A percentile compares a stretch with the other conserved stretches of the same genome.
These are phyloP conservation scores for Sparus aurata DNA, from an alignment of 2,797 vertebrate species.

Conservation along the genomic window DNA sequence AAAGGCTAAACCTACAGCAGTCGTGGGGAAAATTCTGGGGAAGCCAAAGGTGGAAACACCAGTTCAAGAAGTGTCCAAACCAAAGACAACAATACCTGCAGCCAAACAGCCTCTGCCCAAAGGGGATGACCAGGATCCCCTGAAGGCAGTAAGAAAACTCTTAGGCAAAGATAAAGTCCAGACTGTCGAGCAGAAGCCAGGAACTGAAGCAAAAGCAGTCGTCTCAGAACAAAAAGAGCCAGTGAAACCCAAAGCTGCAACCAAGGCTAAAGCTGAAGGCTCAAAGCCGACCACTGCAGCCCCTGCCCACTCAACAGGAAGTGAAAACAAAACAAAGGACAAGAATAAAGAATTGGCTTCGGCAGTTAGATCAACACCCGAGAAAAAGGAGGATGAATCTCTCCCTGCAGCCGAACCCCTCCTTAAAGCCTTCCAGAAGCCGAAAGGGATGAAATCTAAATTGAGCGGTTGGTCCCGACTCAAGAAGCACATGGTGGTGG, in stretches of 20 bases:
- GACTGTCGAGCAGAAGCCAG: conserved; percentile 43
- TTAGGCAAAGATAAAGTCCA: conserved; percentile 68
- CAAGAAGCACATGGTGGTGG: conserved; percentile 93
- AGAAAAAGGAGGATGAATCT: conserved; percentile 58
- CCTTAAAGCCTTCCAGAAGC: conserved; percentile 78
- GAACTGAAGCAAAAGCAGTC: conserved; percentile 40
- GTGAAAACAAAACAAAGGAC: conserved; percentile 49
- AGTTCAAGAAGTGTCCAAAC: conserved; percentile 61
- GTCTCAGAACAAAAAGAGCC: conserved; percentile 37
- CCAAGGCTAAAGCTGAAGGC: conserved; percentile 40
- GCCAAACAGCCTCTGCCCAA: conserved; percentile 47
- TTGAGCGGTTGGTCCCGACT: conserved; percentile 92
- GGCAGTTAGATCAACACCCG: conserved; percentile 28
- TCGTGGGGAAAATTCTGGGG: conserved; percentile 41
- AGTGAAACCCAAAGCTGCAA: conserved; percentile 42
- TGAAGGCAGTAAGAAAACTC: conserved; percentile 71
- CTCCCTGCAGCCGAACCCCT: conserved; percentile 67
- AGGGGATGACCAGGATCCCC: conserved; percentile 55
- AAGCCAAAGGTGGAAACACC: conserved; percentile 40
- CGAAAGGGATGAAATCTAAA: conserved; percentile 81
- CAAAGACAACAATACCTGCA: conserved; percentile 58
- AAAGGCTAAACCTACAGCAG: conserved; percentile 50
- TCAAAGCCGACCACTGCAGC: conserved; percentile 29
- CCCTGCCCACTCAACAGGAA: conserved; percentile 34
- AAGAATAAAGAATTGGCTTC: conserved; percentile 33